phyloP scores from a whole-genome alignment of 2,888 invertebrate species.

The Busseola fusca region DNA sequence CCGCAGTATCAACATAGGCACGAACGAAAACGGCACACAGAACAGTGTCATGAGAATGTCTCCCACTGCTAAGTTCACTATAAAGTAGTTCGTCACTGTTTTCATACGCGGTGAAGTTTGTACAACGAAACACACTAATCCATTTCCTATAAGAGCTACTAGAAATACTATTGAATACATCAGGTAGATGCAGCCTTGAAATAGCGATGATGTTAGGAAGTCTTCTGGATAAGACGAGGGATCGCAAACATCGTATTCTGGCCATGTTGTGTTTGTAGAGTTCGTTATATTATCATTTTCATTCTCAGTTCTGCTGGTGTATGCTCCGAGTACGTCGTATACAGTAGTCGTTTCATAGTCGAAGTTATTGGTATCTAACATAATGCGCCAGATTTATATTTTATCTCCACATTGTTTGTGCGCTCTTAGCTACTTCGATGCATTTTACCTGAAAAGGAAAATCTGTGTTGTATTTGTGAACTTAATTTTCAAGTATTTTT shows the following conservation, averaged over 20 bases:
- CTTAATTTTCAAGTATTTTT: not conserved
- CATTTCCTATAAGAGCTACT: slow-evolving; percentile 92
- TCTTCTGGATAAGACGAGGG: slow-evolving; percentile 68
- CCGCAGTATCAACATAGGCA: slow-evolving; percentile 93
- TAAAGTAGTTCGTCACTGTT: slow-evolving; percentile 97
- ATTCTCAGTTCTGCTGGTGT: slow-evolving; percentile 56
- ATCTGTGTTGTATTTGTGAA: not conserved
- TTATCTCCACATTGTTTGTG: slow-evolving; percentile 52
- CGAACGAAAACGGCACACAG: slow-evolving; percentile 97
- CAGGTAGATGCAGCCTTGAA: slow-evolving; percentile 91
- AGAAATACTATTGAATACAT: slow-evolving; percentile 93
- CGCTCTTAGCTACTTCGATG: not conserved
- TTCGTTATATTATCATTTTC: slow-evolving; percentile 59
- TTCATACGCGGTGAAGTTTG: slow-evolving; percentile 95
- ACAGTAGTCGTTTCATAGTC: slow-evolving; percentile 67
- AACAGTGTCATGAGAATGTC: slow-evolving; percentile 97
- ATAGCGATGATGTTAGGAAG: slow-evolving; percentile 84
- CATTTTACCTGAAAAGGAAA: slow-evolving; percentile 53
- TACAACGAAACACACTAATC: slow-evolving; percentile 96
- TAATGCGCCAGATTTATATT: slow-evolving; percentile 63
- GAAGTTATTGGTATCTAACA: slow-evolving; percentile 71
- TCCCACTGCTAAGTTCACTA: slow-evolving; percentile 96
- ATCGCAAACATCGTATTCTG: slow-evolving; percentile 71
- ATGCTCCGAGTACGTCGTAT: slow-evolving; percentile 56
- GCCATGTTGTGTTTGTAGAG: slow-evolving; percentile 71